Percentiles rank a stretch among this genome's conserved stretches.
Evolutionary conservation across 2,113 vertebrate species (phyloP).

Genomic region (Syrmaticus mikado): DNA sequence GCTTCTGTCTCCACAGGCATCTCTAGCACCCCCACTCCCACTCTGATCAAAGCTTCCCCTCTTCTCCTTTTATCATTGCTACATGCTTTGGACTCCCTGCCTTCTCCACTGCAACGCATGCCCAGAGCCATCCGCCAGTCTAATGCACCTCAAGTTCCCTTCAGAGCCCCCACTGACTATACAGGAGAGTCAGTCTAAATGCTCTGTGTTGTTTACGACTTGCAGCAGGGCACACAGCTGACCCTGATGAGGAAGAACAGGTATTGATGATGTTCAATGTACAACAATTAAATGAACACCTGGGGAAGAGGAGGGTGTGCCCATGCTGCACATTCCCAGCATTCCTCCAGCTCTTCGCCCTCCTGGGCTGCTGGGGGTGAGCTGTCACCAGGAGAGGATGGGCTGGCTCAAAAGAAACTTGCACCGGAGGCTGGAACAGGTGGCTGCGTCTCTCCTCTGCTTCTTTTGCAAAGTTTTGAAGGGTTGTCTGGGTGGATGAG

Average conservation of each 20-base stretch:
- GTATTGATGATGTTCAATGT: not conserved
- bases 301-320: not conserved
- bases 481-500: not conserved
- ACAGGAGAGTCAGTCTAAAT: not conserved
- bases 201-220: not conserved
- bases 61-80: slow-evolving; percentile 47
- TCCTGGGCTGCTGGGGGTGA: not conserved
- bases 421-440: not conserved
- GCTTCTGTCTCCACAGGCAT: slow-evolving; percentile 42
- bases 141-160: accelerated
- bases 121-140: slow-evolving; percentile 19
- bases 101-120: not conserved
- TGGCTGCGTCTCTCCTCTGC: not conserved
- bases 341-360: not conserved
- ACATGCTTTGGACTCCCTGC: not conserved
- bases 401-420: not conserved
- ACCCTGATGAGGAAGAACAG: not conserved
- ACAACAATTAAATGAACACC: not conserved
- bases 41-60: slow-evolving; percentile 47
- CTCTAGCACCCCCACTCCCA: slow-evolving; percentile 7
- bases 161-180: not conserved
- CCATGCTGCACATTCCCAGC: not conserved
- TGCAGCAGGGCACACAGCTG: not conserved
- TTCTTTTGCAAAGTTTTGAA: not conserved
- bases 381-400: not conserved